Conservation (phyloP, 2,888 invertebrate genomes). For the Myopa tessellatipennis region DNA sequence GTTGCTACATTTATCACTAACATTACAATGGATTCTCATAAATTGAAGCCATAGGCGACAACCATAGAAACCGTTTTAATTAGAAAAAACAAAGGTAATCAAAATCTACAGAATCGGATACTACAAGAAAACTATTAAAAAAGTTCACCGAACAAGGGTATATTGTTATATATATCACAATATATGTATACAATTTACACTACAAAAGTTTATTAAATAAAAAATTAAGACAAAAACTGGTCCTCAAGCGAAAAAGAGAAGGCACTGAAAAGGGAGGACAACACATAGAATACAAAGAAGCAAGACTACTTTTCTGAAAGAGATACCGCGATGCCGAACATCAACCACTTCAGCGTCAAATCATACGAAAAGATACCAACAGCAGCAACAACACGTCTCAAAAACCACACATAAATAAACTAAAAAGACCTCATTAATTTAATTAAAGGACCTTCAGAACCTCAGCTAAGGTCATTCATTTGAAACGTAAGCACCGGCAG, state of each 20-base stretch:
- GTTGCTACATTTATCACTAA: background rate
- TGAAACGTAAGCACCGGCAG: background rate
- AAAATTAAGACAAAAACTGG: no score
- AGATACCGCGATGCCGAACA: background rate
- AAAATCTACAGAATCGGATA: background rate
- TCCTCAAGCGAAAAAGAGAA: no score
- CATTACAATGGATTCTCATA: no score
- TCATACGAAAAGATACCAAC: background rate
- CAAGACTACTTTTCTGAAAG: no score
- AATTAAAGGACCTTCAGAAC: constrained; percentile 8
- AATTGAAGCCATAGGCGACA: background rate
- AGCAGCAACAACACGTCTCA: background rate
- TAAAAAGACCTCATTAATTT: constrained; percentile 20
- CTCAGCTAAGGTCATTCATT: background rate
- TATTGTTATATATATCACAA: no score
- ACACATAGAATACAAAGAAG: no score
- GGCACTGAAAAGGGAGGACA: no score
- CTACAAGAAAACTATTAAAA: no score
- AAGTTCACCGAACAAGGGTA: no score
- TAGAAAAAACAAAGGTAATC: background rate
- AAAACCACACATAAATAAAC: background rate
- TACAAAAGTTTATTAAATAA: no score
- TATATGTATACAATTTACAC: no score
- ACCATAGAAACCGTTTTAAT: constrained; percentile 17
- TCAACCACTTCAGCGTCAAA: background rate